Conservation (phyloP, 2,113 vertebrate species). For the Miniopterus natalensis region DNA sequence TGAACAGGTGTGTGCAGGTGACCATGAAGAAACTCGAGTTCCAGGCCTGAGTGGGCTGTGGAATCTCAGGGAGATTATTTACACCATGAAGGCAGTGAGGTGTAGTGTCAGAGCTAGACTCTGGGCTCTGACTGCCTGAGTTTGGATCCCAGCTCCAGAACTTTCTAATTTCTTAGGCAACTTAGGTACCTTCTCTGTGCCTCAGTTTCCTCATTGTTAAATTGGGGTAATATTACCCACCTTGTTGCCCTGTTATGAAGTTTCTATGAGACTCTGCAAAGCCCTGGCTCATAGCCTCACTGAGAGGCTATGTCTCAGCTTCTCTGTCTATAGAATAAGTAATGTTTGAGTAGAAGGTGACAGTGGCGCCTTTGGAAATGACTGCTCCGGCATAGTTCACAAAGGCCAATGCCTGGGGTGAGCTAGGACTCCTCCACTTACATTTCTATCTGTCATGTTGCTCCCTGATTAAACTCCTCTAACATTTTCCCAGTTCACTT, state of each 20-base stretch:
- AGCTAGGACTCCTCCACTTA: neutral
- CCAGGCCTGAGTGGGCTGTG: neutral
- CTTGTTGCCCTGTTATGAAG: neutral
- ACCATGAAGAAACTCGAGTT: neutral
- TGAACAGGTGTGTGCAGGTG: neutral
- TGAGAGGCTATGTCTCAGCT: neutral
- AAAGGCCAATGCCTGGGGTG: neutral
- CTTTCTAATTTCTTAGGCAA: neutral
- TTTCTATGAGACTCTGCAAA: neutral
- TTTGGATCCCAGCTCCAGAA: neutral
- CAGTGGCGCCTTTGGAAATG: neutral
- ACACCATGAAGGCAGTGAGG: neutral
- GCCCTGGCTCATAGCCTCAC: neutral
- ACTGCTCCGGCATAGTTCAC: neutral
- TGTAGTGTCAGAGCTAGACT: neutral
- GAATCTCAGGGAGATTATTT: neutral
- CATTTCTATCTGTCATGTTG: neutral
- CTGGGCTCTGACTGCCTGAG: neutral
- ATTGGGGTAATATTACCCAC: neutral
- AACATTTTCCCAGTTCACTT: neutral
- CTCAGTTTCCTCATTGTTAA: conserved; percentile 4
- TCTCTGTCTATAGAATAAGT: neutral
- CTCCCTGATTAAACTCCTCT: neutral
- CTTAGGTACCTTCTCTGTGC: neutral
- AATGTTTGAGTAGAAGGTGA: neutral